Evolutionary conservation across 2,888 invertebrate genomes (phyloP), one percentile per base, ranked within the genome.

Genomic region (Strigamia maritima): DNA sequence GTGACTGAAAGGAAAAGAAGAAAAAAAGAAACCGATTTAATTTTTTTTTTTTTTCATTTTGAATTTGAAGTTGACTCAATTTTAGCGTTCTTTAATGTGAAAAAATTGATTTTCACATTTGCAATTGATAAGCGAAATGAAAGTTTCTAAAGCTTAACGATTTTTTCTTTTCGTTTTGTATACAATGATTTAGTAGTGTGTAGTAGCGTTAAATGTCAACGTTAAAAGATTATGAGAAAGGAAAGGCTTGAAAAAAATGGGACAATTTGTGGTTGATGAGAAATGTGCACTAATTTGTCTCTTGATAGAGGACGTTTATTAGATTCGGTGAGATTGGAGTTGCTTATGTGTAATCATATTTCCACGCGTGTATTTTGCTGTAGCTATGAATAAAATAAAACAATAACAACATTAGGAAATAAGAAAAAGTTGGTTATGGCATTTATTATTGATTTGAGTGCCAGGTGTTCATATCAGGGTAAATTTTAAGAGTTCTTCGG

Each of bases 281-380:
- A 70, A 70, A 28, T n/a, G 70, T 14, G 70, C 70, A 70, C 26
- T 70, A 70, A 24, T 70, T 70, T 70, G 26, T 70, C 70, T 70
- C 70, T 7, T 12, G 70, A 0, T 10, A 26, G 6, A 16, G 12
- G 2, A 1, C 14, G 70, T 26, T 26, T 70, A 28, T 24, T 26
- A 70, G 70, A 16, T 28, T 24, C 4, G 14, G 60, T 28, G 7
- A 24, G 70, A 54, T 26, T 70, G 26, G 2, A 26, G 7, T 16
- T 1, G 28, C 12, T 7, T 14, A 70, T 4, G 12, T 28, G 7
- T 12, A 70, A 28, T 28, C 28, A 54, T 54, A 54, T 54, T n/a
- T 54, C 8, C 19, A 7, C 19, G 19, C 16, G 3, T n/a, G 19
- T n/a, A n/a, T 19, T 54, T 8, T 19, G 22, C n/a, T 8, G 16